Conservation (phyloP, 2,888 invertebrate genomes). For the Cepaea hortensis region DNA sequence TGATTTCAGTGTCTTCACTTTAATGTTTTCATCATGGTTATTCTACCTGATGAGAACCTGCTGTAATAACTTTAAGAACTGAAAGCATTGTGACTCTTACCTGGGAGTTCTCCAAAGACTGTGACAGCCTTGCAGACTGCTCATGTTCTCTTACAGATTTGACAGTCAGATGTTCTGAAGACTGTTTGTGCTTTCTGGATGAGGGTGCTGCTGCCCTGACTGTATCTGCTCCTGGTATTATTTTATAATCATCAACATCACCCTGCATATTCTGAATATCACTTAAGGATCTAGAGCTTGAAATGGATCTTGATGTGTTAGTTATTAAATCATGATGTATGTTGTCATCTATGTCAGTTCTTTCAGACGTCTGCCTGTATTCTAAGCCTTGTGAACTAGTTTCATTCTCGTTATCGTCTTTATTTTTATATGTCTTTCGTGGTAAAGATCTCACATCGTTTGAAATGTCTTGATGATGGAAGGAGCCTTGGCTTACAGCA, state of each 20-base stretch:
- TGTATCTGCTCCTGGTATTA: neutral
- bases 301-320: neutral
- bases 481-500: neutral
- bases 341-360: neutral
- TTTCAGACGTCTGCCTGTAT: neutral
- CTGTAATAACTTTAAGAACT: too few relatives aligned
- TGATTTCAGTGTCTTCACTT: too few relatives aligned
- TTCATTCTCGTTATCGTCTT: neutral
- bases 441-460: neutral
- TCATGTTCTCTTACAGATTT: slow-evolving; percentile 11
- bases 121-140: neutral
- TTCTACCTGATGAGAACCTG: too few relatives aligned
- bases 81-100: neutral
- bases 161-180: neutral
- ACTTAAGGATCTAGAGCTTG: neutral
- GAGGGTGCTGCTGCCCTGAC: neutral
- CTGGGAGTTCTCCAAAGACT: slow-evolving; percentile 33
- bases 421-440: neutral
- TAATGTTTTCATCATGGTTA: too few relatives aligned
- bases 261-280: neutral
- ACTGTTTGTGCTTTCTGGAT: neutral
- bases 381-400: neutral
- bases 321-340: neutral
- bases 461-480: neutral
- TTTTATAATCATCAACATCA: neutral